phyloP scores from a whole-genome alignment of 2,797 vertebrate genomes.

The Phyllotis vaccarum region DNA sequence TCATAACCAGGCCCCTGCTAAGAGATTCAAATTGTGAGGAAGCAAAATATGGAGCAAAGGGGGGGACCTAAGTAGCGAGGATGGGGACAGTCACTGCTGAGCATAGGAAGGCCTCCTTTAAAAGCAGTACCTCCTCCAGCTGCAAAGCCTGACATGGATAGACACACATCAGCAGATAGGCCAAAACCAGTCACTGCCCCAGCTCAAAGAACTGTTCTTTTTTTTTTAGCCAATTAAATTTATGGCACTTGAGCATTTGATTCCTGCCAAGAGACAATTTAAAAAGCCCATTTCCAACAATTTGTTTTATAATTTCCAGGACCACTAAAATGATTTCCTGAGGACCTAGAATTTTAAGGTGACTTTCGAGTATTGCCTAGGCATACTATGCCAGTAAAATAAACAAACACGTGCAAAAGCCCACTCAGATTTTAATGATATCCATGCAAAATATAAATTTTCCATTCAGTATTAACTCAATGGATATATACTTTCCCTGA shows the following conservation, averaged over 20 bases:
- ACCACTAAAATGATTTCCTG: conserved; percentile 48
- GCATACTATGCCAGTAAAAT: conserved; percentile 29
- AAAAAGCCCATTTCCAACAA: conserved; percentile 57
- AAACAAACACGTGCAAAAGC: conserved; percentile 35
- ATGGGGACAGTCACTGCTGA: neutral
- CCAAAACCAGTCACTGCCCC: neutral
- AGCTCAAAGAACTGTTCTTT: conserved; percentile 52
- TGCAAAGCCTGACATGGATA: neutral
- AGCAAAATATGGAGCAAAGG: neutral
- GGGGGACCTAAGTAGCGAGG: neutral
- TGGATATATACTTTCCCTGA: neutral
- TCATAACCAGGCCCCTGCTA: neutral
- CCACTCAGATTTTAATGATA: conserved; percentile 8
- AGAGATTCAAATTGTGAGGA: neutral
- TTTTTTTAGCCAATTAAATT: conserved; percentile 65
- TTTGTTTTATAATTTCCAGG: conserved; percentile 66
- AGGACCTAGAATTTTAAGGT: conserved; percentile 57
- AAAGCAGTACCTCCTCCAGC: conserved; percentile 28
- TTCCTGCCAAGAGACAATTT: conserved; percentile 70
- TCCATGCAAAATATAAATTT: neutral
- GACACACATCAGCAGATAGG: neutral
- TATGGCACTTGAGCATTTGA: conserved; percentile 59
- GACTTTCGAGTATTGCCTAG: conserved; percentile 31
- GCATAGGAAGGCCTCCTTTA: neutral
- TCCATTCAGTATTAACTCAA: neutral